Evolutionary conservation across 30 jellyfish, hydroid and myxozoan species (phyloP).

Genomic region (Pseudorhiza aurosa): DNA sequence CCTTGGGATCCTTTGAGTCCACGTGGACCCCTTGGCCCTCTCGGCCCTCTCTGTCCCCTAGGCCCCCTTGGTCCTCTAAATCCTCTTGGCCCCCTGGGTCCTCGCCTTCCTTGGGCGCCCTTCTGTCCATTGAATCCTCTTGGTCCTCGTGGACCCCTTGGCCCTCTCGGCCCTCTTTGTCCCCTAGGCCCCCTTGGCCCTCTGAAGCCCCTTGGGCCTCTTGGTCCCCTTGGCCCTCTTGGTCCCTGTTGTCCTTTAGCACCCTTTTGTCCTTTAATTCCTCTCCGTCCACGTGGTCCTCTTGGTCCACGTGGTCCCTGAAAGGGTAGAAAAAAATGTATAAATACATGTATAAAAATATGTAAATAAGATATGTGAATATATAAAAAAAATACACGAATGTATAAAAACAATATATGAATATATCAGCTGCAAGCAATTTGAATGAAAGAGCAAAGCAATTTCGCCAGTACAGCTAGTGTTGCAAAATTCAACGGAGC

Average conservation of each 20-base stretch:
- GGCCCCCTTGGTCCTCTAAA: constrained; percentile 25
- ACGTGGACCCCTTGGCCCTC: constrained; percentile 19
- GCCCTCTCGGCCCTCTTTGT: constrained; percentile 19
- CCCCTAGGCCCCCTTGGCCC: constrained; percentile 45
- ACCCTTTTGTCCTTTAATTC: constrained; percentile 27
- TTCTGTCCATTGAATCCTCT: constrained; percentile 11
- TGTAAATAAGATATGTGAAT: neutral
- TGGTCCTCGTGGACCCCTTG: constrained; percentile 40
- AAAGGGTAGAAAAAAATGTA: neutral
- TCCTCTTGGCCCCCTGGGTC: constrained; percentile 16
- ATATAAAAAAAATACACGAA: no score
- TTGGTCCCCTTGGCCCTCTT: constrained; percentile 24
- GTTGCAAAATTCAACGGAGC: no score
- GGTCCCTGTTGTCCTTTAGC: constrained; percentile 43
- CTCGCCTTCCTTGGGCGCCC: constrained; percentile 7
- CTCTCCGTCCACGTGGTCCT: constrained; percentile 43
- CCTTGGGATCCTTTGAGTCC: constrained; percentile 22
- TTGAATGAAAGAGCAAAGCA: no score
- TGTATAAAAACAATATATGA: no score
- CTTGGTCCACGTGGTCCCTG: constrained; percentile 43
- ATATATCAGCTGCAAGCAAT: no score
- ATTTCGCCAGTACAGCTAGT: no score
- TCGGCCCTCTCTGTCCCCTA: neutral
- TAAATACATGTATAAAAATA: neutral
- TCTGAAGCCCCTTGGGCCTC: constrained; percentile 24